A percentile compares a stretch with the other conserved stretches of the same genome.
Conservation (phyloP, 1,140 invertebrate genomes). For the Harlomillsia oculata region DNA sequence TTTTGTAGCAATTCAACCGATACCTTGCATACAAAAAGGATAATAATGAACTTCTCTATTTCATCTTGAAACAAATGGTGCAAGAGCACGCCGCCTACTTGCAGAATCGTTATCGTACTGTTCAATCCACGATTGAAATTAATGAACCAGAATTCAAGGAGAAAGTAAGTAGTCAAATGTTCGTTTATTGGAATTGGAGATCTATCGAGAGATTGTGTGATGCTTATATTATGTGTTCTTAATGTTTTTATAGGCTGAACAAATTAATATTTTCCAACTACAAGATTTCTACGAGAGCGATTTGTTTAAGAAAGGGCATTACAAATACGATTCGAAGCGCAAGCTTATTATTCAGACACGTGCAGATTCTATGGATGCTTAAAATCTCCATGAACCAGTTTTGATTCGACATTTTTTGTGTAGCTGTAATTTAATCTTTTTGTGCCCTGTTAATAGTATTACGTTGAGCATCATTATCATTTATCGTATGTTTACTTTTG, state of each 20-base stretch:
- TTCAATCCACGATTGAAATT: conserved; percentile 70
- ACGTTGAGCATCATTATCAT: background rate
- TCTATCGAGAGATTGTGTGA: conserved; percentile 23
- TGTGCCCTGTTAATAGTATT: background rate
- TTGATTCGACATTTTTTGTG: background rate
- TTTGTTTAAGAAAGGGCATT: conserved; percentile 83
- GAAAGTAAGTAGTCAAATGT: conserved; percentile 48
- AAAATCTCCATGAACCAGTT: background rate
- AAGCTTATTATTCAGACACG: conserved; percentile 78
- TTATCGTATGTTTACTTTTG: background rate
- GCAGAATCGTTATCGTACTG: conserved; percentile 63
- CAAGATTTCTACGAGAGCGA: conserved; percentile 85
- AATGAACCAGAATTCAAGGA: conserved; percentile 84
- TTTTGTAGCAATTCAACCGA: conserved; percentile 74
- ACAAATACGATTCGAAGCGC: conserved; percentile 68
- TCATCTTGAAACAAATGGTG: conserved; percentile 85
- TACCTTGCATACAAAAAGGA: conserved; percentile 91
- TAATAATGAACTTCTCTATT: conserved; percentile 91
- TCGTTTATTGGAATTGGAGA: background rate
- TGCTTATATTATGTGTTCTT: conserved; percentile 12
- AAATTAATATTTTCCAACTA: conserved; percentile 82
- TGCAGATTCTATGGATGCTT: conserved; percentile 32
- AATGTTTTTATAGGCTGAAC: conserved; percentile 63
- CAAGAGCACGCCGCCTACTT: conserved; percentile 83
- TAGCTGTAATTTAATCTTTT: background rate